phyloP scores from a whole-genome alignment of 2,113 vertebrate genomes.

The Thalassoma bifasciatum region DNA sequence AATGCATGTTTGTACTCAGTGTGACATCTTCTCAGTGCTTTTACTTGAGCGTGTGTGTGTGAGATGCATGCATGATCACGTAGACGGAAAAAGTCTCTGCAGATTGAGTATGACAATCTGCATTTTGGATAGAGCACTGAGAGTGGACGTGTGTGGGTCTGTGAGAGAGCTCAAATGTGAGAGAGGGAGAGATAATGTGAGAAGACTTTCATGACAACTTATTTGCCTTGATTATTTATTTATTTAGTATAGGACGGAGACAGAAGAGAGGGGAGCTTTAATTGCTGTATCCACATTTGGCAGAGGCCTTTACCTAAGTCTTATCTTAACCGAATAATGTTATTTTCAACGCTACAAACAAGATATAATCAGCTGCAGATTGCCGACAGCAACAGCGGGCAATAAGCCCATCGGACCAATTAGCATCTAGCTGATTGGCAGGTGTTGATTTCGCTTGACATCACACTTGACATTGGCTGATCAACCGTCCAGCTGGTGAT shows the following conservation, averaged over 20 bases:
- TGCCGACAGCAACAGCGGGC: neutral
- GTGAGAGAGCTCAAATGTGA: neutral
- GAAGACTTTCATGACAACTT: conserved; percentile 20
- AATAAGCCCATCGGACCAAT: conserved; percentile 17
- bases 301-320: conserved; percentile 8
- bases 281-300: conserved; percentile 21
- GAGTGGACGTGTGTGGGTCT: neutral
- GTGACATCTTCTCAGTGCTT: conserved; percentile 48
- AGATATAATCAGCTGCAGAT: neutral
- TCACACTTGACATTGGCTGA: conserved; percentile 34
- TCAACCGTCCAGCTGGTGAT: conserved; percentile 28
- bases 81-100: conserved; percentile 32
- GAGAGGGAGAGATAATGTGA: conserved; percentile 5
- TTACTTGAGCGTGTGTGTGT: conserved; percentile 15
- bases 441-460: neutral
- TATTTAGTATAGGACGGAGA: conserved; percentile 34
- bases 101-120: conserved; percentile 57
- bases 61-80: conserved; percentile 36
- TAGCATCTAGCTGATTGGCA: conserved; percentile 30
- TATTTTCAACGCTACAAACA: conserved; percentile 20
- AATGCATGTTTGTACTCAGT: conserved; percentile 58
- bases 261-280: conserved; percentile 23
- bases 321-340: conserved; percentile 13
- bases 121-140: conserved; percentile 34
- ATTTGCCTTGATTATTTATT: neutral